Base-by-base conservation (phyloP, 2,113 vertebrate genomes). In the Prunella himalayana region DNA sequence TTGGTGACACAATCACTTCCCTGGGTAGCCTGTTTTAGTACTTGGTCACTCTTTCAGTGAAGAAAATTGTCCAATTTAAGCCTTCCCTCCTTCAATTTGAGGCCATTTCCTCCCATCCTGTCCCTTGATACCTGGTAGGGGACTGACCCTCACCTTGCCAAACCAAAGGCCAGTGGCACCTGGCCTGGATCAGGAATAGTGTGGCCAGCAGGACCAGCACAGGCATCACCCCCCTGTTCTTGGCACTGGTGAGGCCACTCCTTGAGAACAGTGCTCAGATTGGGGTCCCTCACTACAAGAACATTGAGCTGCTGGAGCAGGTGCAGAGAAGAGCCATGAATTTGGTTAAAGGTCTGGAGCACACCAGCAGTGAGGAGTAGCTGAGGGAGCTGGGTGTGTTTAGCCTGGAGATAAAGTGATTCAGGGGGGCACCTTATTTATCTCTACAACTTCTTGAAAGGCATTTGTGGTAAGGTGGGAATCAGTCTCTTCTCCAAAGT, bases 251-350 rank as follows among this genome's bases (percentile, higher is more conserved):
- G 41, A 23, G n/a, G n/a, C 28, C 49, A 45, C 41, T 39, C 7
- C 59, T 47, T 23, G 23, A 47, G 28, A 8, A 13, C 28, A 23
- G 28, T 15, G 28, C 1, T 53, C 39, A 63, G 33, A 9, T 63
- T 33, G 64, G 50, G 15, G 39, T n/a, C 41, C 15, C 23, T 28
- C n/a, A n/a, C 23, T 39, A 23, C 18, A 39, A 21, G 11, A 72
- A 54, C 18, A 24, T 23, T 13, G n/a, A 19, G 41, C n/a, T 12
- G 18, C 59, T 64, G 41, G 19, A 56, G 50, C 28, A 47, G 23
- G 7, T 23, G 15, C n/a, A 56, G n/a, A n/a, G n/a, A 54, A 39
- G 28, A 47, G n/a, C 0, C 0, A 24, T 20, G 15, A 24, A 23
- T n/a, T 8, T 41, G 50, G 23, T 73, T 19, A 65, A 73, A 37